A percentile compares a stretch with the other conserved stretches of the same genome.
phyloP scores from a whole-genome alignment of 2,888 invertebrate genomes.

The Liodrosophila aerea region DNA sequence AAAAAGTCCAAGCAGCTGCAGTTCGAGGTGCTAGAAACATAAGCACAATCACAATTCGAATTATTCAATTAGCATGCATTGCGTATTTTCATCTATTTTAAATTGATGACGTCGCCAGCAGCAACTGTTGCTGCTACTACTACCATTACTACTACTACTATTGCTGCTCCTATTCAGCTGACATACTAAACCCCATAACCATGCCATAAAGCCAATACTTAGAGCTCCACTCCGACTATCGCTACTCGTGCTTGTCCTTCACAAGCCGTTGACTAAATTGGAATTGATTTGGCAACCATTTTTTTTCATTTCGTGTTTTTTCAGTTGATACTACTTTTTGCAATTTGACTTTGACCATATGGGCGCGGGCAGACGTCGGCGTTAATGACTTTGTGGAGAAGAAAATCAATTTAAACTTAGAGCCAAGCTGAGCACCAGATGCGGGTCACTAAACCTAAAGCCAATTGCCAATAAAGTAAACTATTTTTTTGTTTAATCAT shows the following conservation, averaged over 20 bases:
- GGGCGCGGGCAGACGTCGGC: constrained; percentile 66
- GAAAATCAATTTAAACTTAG: constrained; percentile 12
- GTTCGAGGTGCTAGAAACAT: not conserved
- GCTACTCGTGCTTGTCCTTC: constrained; percentile 56
- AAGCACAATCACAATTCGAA: constrained; percentile 62
- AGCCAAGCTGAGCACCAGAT: constrained; percentile 38
- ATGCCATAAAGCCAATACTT: no score
- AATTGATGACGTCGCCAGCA: constrained; percentile 71
- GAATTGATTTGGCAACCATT: constrained; percentile 73
- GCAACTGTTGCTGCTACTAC: constrained; percentile 6
- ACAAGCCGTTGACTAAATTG: constrained; percentile 70
- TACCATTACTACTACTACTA: constrained; percentile 2
- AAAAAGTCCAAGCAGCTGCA: constrained; percentile 26
- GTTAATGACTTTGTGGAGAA: not conserved
- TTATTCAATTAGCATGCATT: constrained; percentile 77
- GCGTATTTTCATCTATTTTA: constrained; percentile 74
- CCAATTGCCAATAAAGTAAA: not conserved
- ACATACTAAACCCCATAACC: constrained; percentile 22
- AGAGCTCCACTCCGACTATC: no score
- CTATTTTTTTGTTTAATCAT: not conserved
- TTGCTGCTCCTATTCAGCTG: constrained; percentile 58
- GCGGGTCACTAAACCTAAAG: constrained; percentile 33
- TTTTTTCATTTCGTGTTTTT: constrained; percentile 5
- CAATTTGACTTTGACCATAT: constrained; percentile 56
- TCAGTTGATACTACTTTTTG: not conserved